Base-by-base conservation (phyloP, 2,113 vertebrate genomes). In the Lethenteron camtschaticum region DNA sequence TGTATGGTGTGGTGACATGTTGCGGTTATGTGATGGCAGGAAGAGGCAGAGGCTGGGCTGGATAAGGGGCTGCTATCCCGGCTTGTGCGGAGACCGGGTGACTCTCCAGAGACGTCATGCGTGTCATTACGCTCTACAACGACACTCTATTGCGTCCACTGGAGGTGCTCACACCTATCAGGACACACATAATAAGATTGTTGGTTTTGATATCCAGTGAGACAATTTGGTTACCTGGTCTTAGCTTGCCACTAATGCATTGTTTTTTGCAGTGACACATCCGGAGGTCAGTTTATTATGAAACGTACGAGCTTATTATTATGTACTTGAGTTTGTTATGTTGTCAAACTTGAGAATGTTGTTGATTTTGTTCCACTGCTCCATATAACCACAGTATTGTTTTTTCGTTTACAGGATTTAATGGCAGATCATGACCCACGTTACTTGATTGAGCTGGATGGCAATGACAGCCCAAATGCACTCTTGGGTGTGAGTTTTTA, bases 371-470 rank as follows among this genome's bases (percentile, higher is more conserved):
- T 57, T 70, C 9, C 59, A 18, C 56, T 5, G 55, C 58, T 66
- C 9, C 9, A 18, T 70, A 63, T 16, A 55, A 71, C 57, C 1
- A 56, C 12, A 41, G 41, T 70, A 0, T 71, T 2, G 68, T 18
- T 74, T 72, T 56, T 41, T 76, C 73, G 24, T 73, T 69, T 75
- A 3, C 70, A 96, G 94, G 82, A 85, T 71, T 79, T 87, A 72
- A 86, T 95, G 81, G 74, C 77, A 72, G 77, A 80, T 55, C 87
- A 87, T 5, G 78, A 85, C 74, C 80, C 82, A 10, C 79, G 82
- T 1, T 81, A 79, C 73, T 75, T 87, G 68, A 80, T 96, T 76
- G 87, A 96, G 73, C 74, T 96, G 58, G 83, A 96, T 78, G 94
- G 90, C 80, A 86, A 82, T 75, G 82, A 79, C 58, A 69, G 78